These are phyloP conservation scores for Enoplosus armatus DNA, from an alignment of 2,797 vertebrate species.

Conservation along the genomic window DNA sequence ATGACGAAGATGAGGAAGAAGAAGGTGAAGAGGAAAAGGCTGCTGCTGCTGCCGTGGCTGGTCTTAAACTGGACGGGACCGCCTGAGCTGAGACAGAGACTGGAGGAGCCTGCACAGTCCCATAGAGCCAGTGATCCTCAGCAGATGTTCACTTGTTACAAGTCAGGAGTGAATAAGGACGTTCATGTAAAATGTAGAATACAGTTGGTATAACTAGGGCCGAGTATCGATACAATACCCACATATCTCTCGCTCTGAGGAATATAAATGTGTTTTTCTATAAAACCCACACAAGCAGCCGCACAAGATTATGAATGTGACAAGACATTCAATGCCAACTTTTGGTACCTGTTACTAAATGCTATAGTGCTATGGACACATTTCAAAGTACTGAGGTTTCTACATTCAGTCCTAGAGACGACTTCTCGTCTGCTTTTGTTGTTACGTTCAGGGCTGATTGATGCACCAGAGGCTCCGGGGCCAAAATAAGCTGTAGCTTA, in stretches of 20 bases:
- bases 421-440: not conserved
- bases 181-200: not conserved
- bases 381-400: not conserved
- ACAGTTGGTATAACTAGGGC: not conserved
- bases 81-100: slow-evolving; percentile 34
- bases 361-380: not conserved
- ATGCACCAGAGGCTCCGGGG: not conserved
- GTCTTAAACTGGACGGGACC: slow-evolving; percentile 83
- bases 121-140: not conserved
- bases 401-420: too few relatives aligned
- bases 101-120: not conserved
- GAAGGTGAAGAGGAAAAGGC: slow-evolving; percentile 80
- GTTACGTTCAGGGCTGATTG: not conserved
- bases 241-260: not conserved
- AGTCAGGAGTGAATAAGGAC: not conserved
- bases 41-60: slow-evolving; percentile 83
- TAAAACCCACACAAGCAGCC: not conserved
- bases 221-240: not conserved
- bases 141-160: slow-evolving; percentile 8
- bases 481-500: not conserved
- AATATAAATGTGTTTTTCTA: not conserved
- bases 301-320: not conserved
- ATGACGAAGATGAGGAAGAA: slow-evolving; percentile 77
- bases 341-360: too few relatives aligned
- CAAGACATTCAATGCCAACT: not conserved